These are phyloP conservation scores for Cantharis rustica DNA, from an alignment of 2,888 invertebrate species.

Conservation along the genomic window DNA sequence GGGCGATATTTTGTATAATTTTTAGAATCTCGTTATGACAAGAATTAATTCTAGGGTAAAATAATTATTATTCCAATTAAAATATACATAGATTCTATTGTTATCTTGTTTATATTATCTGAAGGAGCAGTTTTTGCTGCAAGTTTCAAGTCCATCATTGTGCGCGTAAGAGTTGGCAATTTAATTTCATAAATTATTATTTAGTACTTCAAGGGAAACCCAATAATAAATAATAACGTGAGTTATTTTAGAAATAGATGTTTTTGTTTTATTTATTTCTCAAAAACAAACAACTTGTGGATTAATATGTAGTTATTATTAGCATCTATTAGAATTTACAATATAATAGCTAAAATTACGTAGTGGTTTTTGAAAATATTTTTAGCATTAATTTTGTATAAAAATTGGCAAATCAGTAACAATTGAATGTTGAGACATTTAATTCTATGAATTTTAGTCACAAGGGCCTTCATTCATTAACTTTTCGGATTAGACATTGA, in stretches of 20 bases:
- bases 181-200: not conserved
- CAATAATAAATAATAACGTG: not conserved
- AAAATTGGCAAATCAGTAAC: not conserved
- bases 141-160: not conserved
- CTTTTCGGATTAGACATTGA: too few species aligned
- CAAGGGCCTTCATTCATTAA: too few species aligned
- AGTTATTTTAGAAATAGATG: too few species aligned
- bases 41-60: not conserved
- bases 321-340: too few species aligned
- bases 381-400: not conserved
- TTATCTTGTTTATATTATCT: not conserved
- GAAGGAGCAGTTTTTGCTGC: not conserved
- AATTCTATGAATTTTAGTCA: too few species aligned
- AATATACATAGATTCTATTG: not conserved
- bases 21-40: not conserved
- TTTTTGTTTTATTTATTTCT: too few species aligned
- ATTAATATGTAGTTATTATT: too few species aligned
- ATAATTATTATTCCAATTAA: not conserved
- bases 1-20: not conserved
- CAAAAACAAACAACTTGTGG: too few species aligned
- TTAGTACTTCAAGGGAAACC: not conserved
- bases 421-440: not conserved
- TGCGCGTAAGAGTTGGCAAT: not conserved
- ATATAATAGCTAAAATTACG: not conserved
- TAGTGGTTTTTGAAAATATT: not conserved